Evolutionary conservation across 2,113 vertebrate species (phyloP).

Genomic region (Promerops cafer): DNA sequence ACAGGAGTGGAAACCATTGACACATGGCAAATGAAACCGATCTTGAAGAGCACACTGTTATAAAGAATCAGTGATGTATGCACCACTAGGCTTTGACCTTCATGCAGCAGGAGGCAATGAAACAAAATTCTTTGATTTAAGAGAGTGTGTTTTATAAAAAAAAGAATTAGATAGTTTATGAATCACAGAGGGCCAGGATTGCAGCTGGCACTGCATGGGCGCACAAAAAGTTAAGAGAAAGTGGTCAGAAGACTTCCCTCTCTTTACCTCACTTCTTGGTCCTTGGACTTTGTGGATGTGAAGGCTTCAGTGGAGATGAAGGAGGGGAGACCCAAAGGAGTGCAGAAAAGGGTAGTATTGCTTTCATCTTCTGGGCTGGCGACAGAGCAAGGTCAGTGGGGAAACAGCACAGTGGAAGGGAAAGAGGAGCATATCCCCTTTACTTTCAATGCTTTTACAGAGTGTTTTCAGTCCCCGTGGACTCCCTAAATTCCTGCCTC

Average conservation of each 20-base stretch:
- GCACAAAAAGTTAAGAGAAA: neutral
- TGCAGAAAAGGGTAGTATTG: neutral
- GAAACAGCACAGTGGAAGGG: neutral
- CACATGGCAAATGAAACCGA: neutral
- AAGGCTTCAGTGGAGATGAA: neutral
- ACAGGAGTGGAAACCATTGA: conserved; percentile 13
- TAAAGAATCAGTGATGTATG: conserved; percentile 52
- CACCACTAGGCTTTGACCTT: conserved; percentile 52
- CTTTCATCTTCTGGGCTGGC: neutral
- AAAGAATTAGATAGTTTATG: neutral
- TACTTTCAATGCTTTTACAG: neutral
- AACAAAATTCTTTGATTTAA: conserved; percentile 48
- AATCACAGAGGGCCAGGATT: neutral
- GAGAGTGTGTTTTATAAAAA: neutral
- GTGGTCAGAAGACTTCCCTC: neutral
- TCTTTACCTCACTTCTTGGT: neutral
- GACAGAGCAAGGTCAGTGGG: neutral
- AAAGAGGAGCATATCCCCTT: neutral
- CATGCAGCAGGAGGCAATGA: conserved; percentile 40
- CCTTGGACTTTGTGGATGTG: neutral
- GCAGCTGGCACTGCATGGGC: neutral
- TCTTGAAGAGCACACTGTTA: conserved; percentile 9
- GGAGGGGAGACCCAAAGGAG: neutral
- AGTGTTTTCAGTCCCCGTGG: neutral
- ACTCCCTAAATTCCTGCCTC: neutral